Percentiles rank a stretch among this genome's conserved stretches.
Evolutionary conservation across 2,797 vertebrate genomes (phyloP).

Genomic region (Acanthurus tractus): DNA sequence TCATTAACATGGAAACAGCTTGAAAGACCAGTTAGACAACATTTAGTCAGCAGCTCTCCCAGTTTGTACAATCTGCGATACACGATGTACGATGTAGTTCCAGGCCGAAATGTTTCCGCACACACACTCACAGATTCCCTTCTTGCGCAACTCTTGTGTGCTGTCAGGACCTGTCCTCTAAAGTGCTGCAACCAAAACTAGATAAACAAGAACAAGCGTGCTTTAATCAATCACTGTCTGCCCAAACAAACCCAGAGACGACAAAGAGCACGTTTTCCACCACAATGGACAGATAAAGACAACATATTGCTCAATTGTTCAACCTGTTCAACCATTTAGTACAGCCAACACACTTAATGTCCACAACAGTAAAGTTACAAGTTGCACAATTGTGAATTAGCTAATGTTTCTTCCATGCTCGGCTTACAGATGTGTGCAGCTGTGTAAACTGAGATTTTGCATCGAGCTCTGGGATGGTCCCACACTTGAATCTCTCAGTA

Average conservation of each 20-base stretch:
- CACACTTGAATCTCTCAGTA: not conserved
- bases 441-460: slow-evolving; percentile 53
- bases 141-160: slow-evolving; percentile 4
- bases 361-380: not conserved
- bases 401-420: not conserved
- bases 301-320: not conserved
- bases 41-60: slow-evolving; percentile 16
- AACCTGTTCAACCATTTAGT: not conserved
- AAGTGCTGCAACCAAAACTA: slow-evolving; percentile 43
- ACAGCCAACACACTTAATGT: not conserved
- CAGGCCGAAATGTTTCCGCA: not conserved
- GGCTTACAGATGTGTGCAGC: slow-evolving; percentile 44
- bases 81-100: not conserved
- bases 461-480: not conserved
- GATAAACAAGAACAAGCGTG: slow-evolving; percentile 49
- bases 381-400: slow-evolving; percentile 14
- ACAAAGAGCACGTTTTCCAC: slow-evolving; percentile 28
- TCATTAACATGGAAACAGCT: slow-evolving; percentile 23
- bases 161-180: slow-evolving; percentile 35
- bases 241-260: not conserved
- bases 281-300: slow-evolving; percentile 2
- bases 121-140: not conserved
- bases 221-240: slow-evolving; percentile 41
- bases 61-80: too few relatives aligned
- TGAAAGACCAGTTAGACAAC: slow-evolving; percentile 20